These are phyloP conservation scores for Drosophila watanabei DNA, from an alignment of 1,140 invertebrate species.

Conservation along the genomic window DNA sequence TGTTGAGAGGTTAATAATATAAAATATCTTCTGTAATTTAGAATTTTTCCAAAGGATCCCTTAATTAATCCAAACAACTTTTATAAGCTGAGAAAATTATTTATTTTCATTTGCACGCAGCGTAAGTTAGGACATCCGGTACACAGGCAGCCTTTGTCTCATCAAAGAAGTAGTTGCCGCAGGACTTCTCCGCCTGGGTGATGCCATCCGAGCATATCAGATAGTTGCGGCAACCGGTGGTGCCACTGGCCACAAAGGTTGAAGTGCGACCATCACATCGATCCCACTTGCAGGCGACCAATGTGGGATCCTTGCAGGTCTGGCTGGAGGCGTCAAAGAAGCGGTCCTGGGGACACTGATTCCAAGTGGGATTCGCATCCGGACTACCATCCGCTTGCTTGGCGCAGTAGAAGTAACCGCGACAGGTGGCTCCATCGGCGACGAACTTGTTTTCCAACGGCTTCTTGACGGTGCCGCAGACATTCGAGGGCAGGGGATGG, in stretches of 20 bases:
- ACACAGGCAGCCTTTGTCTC: slow-evolving; percentile 50
- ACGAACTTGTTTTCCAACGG: slow-evolving; percentile 53
- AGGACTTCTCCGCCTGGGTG: slow-evolving; percentile 45
- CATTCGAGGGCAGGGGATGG: slow-evolving; percentile 68
- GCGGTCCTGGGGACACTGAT: slow-evolving; percentile 42
- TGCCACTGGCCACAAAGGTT: slow-evolving; percentile 47
- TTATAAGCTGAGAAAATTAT: background rate
- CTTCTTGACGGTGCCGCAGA: slow-evolving; percentile 59
- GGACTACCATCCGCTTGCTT: slow-evolving; percentile 27
- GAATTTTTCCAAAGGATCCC: background rate
- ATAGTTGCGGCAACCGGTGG: slow-evolving; percentile 64
- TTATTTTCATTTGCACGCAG: slow-evolving; percentile 23
- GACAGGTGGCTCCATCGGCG: slow-evolving; percentile 65
- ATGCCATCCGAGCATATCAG: slow-evolving; percentile 48
- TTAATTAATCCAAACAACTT: background rate
- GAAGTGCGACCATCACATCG: slow-evolving; percentile 70
- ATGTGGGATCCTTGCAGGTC: slow-evolving; percentile 36
- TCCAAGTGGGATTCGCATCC: slow-evolving; percentile 54
- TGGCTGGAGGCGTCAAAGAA: slow-evolving; percentile 64
- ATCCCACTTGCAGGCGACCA: slow-evolving; percentile 59
- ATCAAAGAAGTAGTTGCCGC: slow-evolving; percentile 66
- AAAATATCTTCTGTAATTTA: too few species aligned
- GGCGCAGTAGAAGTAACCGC: slow-evolving; percentile 69
- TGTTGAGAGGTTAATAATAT: background rate
- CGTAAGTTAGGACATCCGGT: slow-evolving; percentile 20